Base-by-base conservation (phyloP, 2,888 invertebrate species). In the Camponotus fellah region DNA sequence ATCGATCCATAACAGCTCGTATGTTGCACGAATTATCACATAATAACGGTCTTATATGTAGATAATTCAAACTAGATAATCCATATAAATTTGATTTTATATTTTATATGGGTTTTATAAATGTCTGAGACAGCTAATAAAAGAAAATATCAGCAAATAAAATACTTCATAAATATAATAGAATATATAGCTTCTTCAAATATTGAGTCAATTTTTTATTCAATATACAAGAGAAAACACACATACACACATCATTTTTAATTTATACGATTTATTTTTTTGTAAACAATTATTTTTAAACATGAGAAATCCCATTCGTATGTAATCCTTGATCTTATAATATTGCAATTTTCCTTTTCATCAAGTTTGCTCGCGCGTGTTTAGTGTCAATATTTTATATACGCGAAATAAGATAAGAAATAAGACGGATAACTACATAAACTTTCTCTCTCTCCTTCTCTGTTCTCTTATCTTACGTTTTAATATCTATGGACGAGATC, bases 401-500 rank as follows among this genome's bases (percentile, higher is more conserved):
- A 53, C 49, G 49, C 49, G 21, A 71, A 60, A 37, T 43, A 46
- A 71, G 79, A 71, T 71, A 66, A 79, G 69, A 69, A 69, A 69
- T 32, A 79, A 79, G 43, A 79, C n/a, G 34, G 60, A 72, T 71
- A 79, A 71, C 58, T 71, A 71, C 34, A 46, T 79, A 79, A 79
- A 60, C 60, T 79, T 26, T 10, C 53, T 66, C 53, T 66, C 53
- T 37, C 32, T 64, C 64, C 14, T 40, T 46, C 32, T 62, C 46
- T 6, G 26, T 37, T 69, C 79, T 40, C 74, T 58, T 84, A 46
- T 71, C 79, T 86, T 65, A 87, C 68, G 60, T 80, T 87, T 87
- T 83, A 77, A 87, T 87, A 87, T 86, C 82, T 75, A 72, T 58
- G 58, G 58, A 58, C 56, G 75, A 80, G 72, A 60, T 79, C 77